phyloP scores from a whole-genome alignment of 1,140 invertebrate species.

The Lepidurus apus region DNA sequence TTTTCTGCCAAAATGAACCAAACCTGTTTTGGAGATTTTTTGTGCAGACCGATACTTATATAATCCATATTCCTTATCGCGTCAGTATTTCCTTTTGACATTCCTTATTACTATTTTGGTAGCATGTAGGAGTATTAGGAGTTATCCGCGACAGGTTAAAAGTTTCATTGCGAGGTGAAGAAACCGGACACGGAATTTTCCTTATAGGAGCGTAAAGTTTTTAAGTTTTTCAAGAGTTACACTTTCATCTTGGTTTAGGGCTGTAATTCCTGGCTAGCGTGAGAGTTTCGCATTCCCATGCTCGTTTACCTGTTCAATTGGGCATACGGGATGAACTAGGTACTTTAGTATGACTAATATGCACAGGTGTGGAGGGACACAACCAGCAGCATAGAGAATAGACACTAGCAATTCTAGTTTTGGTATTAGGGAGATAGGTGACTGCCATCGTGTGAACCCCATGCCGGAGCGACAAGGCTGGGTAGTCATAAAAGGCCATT shows the following conservation, averaged over 20 bases:
- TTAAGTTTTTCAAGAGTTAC: neutral
- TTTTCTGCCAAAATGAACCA: neutral
- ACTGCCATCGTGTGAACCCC: neutral
- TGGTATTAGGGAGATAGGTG: neutral
- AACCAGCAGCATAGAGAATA: neutral
- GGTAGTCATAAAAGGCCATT: slow-evolving; percentile 10
- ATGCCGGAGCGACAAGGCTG: slow-evolving; percentile 1
- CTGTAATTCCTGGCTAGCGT: neutral
- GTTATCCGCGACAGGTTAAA: too few species aligned
- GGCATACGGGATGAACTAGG: neutral
- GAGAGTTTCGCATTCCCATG: neutral
- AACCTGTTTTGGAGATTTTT: neutral
- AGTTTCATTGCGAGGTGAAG: too few species aligned
- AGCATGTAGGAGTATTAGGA: neutral
- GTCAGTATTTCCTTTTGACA: too few species aligned
- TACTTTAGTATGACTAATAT: neutral
- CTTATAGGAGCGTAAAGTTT: too few species aligned
- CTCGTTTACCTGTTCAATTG: neutral
- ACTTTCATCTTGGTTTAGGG: neutral
- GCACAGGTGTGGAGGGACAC: slow-evolving; percentile 4
- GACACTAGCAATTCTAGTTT: neutral
- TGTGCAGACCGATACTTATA: too few species aligned
- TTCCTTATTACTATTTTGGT: neutral
- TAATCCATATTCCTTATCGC: too few species aligned
- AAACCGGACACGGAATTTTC: too few species aligned